Evolutionary conservation across 2,797 vertebrate species (phyloP), one percentile per base, ranked within the genome.

Genomic region (Betta splendens): DNA sequence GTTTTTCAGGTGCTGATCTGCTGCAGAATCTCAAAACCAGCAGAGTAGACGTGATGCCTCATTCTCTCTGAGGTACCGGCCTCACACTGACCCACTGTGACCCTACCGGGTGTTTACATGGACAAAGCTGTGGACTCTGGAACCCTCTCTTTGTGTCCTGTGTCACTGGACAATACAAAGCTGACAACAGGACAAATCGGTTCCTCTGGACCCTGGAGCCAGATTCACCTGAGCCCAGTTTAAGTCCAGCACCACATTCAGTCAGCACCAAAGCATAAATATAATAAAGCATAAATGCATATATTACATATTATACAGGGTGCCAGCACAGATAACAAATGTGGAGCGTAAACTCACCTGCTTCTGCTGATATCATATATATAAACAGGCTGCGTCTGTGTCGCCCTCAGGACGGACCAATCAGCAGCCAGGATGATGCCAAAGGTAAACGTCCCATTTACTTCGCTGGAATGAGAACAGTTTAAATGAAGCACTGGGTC

Each of bases 341-440:
- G n/a, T n/a, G n/a, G n/a, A n/a, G n/a, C n/a, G n/a, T n/a, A n/a
- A n/a, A n/a, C 23, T 23, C 23, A 23, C 23, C 38, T 40, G 38
- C 38, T 40, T 15, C n/a, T 23, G 3, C 23, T 23, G 16, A 32
- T 12, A 5, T 38, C 50, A 46, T 1, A 1, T 8, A n/a, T n/a
- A n/a, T n/a, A n/a, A n/a, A n/a, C 16, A 18, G 35, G 15, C 18
- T 45, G 1, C 36, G 11, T 69, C 3, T 72, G 13, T 63, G 13
- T 63, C 5, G 55, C 31, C 47, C 45, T 48, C 57, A 84, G 86
- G 69, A 64, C 71, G 31, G 66, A 73, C 80, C 64, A 79, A 57
- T 84, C 80, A 75, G 73, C 72, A 55, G 84, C 46, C 70, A 91
- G 85, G 86, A 93, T 92, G 92, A 92, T 92, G 90, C 89, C 88